Evolutionary conservation across 2,888 invertebrate species (phyloP).

Genomic region (Drosophila melanocephala): DNA sequence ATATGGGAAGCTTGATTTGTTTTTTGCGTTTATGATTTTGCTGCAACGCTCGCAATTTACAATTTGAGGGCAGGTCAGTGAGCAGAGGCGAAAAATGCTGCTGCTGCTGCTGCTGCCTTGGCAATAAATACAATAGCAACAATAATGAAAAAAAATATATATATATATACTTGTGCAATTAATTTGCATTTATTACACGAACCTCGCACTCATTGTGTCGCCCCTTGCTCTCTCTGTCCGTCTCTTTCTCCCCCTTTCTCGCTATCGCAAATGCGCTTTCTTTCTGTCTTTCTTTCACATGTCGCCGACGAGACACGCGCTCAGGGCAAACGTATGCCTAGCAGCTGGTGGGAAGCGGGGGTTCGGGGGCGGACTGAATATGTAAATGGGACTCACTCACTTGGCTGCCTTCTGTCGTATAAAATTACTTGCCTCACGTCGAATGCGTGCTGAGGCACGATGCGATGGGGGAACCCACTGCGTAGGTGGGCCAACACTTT

Average conservation of each 20-base stretch:
- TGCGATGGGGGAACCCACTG: background rate
- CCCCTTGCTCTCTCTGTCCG: background rate
- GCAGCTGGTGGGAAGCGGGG: background rate
- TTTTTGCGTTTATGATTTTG: conserved; percentile 64
- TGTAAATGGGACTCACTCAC: conserved; percentile 57
- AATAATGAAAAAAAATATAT: background rate
- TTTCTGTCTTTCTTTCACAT: conserved; percentile 31
- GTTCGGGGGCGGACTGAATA: conserved; percentile 6
- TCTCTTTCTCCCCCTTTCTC: background rate
- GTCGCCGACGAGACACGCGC: conserved; percentile 59
- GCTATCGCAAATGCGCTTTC: conserved; percentile 12
- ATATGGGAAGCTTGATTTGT: conserved; percentile 22
- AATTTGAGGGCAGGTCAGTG: conserved; percentile 62
- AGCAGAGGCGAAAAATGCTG: conserved; percentile 20
- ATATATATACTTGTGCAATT: conserved; percentile 20
- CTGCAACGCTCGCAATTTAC: conserved; percentile 51
- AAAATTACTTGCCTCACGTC: conserved; percentile 39
- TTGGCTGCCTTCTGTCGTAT: conserved; percentile 50
- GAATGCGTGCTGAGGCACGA: conserved; percentile 1
- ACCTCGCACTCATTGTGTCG: background rate
- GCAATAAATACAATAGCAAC: conserved; percentile 13
- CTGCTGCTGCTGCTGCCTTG: conserved; percentile 2
- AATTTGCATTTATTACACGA: conserved; percentile 47
- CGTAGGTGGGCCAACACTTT: conserved; percentile 9
- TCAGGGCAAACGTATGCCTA: conserved; percentile 36